Base-by-base conservation (phyloP, 1,140 invertebrate species). In the Leptopilina boulardi region DNA sequence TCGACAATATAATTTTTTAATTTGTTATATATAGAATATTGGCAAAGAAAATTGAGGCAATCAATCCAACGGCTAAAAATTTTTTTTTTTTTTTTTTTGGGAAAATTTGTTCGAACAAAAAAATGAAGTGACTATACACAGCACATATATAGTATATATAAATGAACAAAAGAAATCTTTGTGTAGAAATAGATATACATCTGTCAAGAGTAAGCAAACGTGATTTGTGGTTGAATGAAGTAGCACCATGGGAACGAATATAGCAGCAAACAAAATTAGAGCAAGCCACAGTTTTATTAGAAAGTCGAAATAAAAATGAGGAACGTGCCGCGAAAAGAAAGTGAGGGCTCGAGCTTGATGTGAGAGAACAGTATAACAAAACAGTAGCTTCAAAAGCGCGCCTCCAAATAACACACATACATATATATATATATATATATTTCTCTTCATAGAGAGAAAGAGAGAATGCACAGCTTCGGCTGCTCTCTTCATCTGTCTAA, bases 261-360 rank as follows among this genome's bases (percentile, higher is more conserved):
- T 78, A 54, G 81, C 78, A 70, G 70, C 76, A 76, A 85, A 82
- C 78, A 76, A 84, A 86, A 87, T 86, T 87, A 86, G 85, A 85
- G 80, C 71, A 76, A 73, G 74, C 73, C 30, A 51, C 72, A 56
- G 80, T 87, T 87, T 87, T 85, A 87, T 87, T 86, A 85, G 85
- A 80, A 77, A 79, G 81, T 77, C 80, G 80, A 85, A 87, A 86
- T 87, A 87, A 87, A 87, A 87, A 85, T 87, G 84, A 87, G 81
- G 74, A 84, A 86, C 86, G 84, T 86, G 84, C 80, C 51, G 66
- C 73, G 82, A 84, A 87, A 84, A 71, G 80, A 73, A 78, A 85
- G 76, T 77, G 66, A 47, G 18, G 41, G 15, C 42, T 23, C 23
- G 44, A 19, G 38, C 51, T 66, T 56, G 18, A 30, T 26, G 5